Percentiles rank a stretch among this genome's conserved stretches.
Evolutionary conservation across 2,797 vertebrate genomes (phyloP).

Genomic region (Sebastes reedi): DNA sequence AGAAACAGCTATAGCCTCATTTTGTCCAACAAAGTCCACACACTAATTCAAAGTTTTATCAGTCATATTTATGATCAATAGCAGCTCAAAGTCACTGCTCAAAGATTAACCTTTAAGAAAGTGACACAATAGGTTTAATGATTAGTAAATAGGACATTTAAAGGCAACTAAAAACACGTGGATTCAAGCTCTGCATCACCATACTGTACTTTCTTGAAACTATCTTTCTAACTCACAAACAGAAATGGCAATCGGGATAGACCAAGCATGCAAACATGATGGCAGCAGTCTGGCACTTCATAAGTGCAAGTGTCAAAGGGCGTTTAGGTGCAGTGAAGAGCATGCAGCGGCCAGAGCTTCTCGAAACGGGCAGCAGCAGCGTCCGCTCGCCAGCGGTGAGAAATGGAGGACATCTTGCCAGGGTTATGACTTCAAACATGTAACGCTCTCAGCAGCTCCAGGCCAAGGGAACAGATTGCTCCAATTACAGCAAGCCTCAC

Average conservation of each 20-base stretch:
- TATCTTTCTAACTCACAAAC: slow-evolving; percentile 26
- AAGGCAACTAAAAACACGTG: not conserved
- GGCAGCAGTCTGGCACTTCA: slow-evolving; percentile 13
- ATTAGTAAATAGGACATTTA: not conserved
- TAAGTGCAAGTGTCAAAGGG: slow-evolving; percentile 58
- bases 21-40: not conserved
- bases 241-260: slow-evolving; percentile 18
- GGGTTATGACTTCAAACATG: slow-evolving; percentile 81
- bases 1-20: not conserved
- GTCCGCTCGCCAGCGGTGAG: slow-evolving; percentile 56
- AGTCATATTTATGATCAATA: not conserved
- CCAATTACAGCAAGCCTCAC: slow-evolving; percentile 82
- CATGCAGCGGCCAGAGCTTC: slow-evolving; percentile 41
- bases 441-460: slow-evolving; percentile 64
- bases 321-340: slow-evolving; percentile 44
- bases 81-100: not conserved
- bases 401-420: slow-evolving; percentile 75
- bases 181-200: not conserved
- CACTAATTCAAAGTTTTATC: not conserved
- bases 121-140: not conserved
- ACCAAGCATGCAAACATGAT: slow-evolving; percentile 18
- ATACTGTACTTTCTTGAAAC: not conserved
- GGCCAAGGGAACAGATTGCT: slow-evolving; percentile 80
- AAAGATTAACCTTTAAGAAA: not conserved
- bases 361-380: slow-evolving; percentile 32